A percentile compares a stretch with the other conserved stretches of the same genome.
phyloP scores from a whole-genome alignment of 2,113 vertebrate species.

The Leucosticte australis region DNA sequence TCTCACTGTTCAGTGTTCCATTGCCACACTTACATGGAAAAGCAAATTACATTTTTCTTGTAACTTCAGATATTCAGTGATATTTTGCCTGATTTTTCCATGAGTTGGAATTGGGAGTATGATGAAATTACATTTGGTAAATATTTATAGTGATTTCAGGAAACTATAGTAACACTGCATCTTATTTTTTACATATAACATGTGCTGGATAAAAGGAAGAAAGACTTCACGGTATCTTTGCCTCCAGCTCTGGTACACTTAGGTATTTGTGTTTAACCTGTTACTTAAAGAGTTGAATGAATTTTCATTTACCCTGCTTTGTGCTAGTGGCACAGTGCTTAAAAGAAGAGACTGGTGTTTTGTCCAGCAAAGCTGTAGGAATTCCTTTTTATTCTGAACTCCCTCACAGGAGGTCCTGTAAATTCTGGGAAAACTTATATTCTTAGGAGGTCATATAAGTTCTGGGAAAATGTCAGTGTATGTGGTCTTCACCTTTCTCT shows the following conservation, averaged over 20 bases:
- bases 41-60: not conserved
- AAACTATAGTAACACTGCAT: not conserved
- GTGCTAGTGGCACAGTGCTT: not conserved
- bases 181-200: not conserved
- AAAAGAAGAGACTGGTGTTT: not conserved
- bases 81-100: not conserved
- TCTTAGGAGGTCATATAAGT: not conserved
- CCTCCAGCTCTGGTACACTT: not conserved
- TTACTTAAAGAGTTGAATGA: not conserved
- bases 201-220: not conserved
- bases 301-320: not conserved
- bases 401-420: not conserved
- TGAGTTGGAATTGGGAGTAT: not conserved
- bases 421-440: not conserved
- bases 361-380: not conserved
- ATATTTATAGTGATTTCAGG: not conserved
- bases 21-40: not conserved
- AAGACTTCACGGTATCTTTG: not conserved
- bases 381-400: not conserved
- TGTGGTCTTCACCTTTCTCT: not conserved
- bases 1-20: not conserved
- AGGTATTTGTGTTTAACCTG: not conserved
- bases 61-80: not conserved
- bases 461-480: not conserved
- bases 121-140: not conserved